Evolutionary conservation across 2,797 vertebrate species (phyloP), one percentile per base, ranked within the genome.

Genomic region (Sebastes baramenuke): DNA sequence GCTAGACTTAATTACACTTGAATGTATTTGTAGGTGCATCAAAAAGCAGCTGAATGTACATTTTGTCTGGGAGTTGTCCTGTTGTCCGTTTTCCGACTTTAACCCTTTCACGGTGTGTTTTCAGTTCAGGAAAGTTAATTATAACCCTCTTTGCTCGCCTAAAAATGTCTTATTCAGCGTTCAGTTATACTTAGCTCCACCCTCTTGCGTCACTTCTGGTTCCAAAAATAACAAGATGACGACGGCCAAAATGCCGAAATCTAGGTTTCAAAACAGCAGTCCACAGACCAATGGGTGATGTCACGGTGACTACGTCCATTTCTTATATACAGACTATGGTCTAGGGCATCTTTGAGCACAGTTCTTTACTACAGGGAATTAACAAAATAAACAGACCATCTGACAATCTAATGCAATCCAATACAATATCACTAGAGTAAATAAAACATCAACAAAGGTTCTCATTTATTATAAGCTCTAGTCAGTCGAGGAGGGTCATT

Each of bases 21-120:
- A 27, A 30, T 24, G 27, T 5, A 30, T 29, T 10, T 25, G 5
- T 34, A 6, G 4, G 3, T 34, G 14, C 4, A 68, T 6, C 4
- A 20, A 66, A 52, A 52, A 29, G 30, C 24, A 3, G 13, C 20
- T 71, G 9, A 46, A 22, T 29, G 38, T 29, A 8, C 3, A 54
- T 20, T 64, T 32, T 46, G 42, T 46, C 38, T 14, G 36, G 36
- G 36, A 38, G 36, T 0, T 38, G 36, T 38, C 36, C 36, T 14
- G 36, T 30, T 42, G 0, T 42, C 38, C 6, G 2, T 42, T 14
- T 42, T 42, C 0, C 6, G 5, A 16, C 4, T 16, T 42, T 1
- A 42, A 14, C 13, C 13, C 38, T 42, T 42, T 42, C 38, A 42
- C 2, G 6, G 38, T 16, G 14, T 42, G 14, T 42, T 42, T 42